Conservation (phyloP, 2,888 invertebrate species). For the Rhynchonema sp. region DNA sequence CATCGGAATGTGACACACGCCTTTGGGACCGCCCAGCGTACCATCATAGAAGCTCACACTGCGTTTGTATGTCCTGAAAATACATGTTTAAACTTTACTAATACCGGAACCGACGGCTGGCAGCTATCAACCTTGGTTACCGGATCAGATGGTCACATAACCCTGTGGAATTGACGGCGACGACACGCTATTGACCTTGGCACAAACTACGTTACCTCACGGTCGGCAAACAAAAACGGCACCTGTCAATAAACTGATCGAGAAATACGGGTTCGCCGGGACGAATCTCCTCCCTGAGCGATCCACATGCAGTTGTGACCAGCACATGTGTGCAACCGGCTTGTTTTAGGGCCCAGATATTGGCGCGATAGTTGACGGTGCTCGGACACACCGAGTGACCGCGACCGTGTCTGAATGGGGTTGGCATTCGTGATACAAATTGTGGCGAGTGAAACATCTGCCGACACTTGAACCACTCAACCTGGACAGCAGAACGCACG, state of each 20-base stretch:
- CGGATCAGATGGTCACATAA: too few relatives aligned
- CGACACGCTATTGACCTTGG: too few relatives aligned
- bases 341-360: constrained; percentile 73
- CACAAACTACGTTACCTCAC: too few relatives aligned
- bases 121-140: too few relatives aligned
- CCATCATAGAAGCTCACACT: constrained; percentile 58
- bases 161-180: too few relatives aligned
- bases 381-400: constrained; percentile 55
- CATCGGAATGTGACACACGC: constrained; percentile 83
- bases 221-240: constrained; percentile 41
- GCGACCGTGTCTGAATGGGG: constrained; percentile 44
- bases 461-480: not conserved
- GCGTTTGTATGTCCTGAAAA: not conserved
- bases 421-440: not conserved
- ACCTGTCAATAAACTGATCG: constrained; percentile 3
- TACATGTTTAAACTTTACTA: too few relatives aligned
- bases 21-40: constrained; percentile 40
- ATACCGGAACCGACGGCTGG: too few relatives aligned
- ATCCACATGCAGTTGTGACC: constrained; percentile 82
- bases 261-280: constrained; percentile 9
- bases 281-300: constrained; percentile 37
- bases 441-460: not conserved
- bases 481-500: constrained; percentile 8
- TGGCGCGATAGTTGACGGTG: constrained; percentile 81
- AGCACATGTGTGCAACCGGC: constrained; percentile 72